phyloP scores from a whole-genome alignment of 2,888 invertebrate species.

The Dorcus parallelipipedus region DNA sequence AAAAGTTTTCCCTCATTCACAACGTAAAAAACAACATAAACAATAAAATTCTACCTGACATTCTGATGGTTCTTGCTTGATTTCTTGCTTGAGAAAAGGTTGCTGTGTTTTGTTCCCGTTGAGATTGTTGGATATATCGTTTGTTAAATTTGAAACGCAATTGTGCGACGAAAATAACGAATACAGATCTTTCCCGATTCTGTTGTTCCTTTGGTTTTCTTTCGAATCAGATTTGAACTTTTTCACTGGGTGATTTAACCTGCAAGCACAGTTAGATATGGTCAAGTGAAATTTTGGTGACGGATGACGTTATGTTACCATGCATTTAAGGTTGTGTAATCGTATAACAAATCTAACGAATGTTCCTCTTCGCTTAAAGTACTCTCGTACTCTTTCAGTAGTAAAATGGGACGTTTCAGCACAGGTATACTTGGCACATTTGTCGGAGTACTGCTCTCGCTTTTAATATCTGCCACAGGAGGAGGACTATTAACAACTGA shows the following conservation, averaged over 20 bases:
- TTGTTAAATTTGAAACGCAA: constrained; percentile 27
- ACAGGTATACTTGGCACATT: constrained; percentile 21
- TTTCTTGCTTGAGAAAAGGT: constrained; percentile 48
- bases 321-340: constrained; percentile 79
- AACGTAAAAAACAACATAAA: constrained; percentile 8
- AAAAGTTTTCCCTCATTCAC: constrained; percentile 17
- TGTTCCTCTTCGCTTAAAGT: constrained; percentile 78
- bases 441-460: constrained; percentile 27
- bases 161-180: constrained; percentile 38
- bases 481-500: constrained; percentile 34
- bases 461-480: constrained; percentile 34
- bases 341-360: constrained; percentile 79
- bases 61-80: constrained; percentile 62
- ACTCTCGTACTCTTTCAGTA: constrained; percentile 73
- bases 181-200: constrained; percentile 44
- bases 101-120: constrained; percentile 29
- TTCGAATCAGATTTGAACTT: constrained; percentile 67
- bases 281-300: not conserved
- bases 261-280: constrained; percentile 31
- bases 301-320: constrained; percentile 59
- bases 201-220: constrained; percentile 47
- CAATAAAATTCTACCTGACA: constrained; percentile 7
- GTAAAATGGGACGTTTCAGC: constrained; percentile 74
- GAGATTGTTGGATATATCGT: constrained; percentile 29
- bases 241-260: constrained; percentile 90